Base-by-base conservation (phyloP, 2,797 vertebrate species). In the Somateria mollissima region DNA sequence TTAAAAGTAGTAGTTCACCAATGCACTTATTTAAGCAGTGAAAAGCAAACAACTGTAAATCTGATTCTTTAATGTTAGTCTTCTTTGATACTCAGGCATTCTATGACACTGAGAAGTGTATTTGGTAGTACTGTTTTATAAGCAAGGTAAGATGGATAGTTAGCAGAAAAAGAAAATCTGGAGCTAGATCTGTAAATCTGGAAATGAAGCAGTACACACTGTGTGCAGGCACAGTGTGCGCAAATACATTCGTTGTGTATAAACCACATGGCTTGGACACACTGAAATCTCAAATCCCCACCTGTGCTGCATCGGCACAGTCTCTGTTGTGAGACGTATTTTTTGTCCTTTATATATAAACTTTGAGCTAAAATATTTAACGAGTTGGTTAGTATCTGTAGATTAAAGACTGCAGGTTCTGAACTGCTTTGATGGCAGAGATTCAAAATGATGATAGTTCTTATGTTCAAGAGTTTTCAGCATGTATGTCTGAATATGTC, bases 31-130 rank as follows among this genome's bases (percentile, higher is more conserved):
- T 96, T 78, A 87, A 76, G 34, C 58, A 49, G 24, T 21, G 28
- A 92, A 34, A 84, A 96, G 27, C 61, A 90, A 90, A 74, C 64
- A 75, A 85, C 80, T 85, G 65, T 88, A 92, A 83, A 90, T 90
- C 85, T 88, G 71, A 90, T 92, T 21, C 4, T 90, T 92, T 87
- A 61, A 37, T 92, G 69, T 76, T 11, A 25, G 65, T 54, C 66
- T 87, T 75, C 90, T 93, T 90, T 87, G 75, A 84, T 83, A n/a
- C 6, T 21, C 18, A 83, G 69, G 54, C 84, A 49, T 79, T 73
- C 61, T 77, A 9, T 87, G 90, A 88, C 51, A 36, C 47, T 67
- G 84, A 86, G 73, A 95, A 84, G 58, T 75, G 17, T 57, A 60
- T 92, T 72, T 76, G 76, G 61, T 74, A 67, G 58, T 54, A 67